Evolutionary conservation across 2,113 vertebrate genomes (phyloP).

Genomic region (Scophthalmus maximus): DNA sequence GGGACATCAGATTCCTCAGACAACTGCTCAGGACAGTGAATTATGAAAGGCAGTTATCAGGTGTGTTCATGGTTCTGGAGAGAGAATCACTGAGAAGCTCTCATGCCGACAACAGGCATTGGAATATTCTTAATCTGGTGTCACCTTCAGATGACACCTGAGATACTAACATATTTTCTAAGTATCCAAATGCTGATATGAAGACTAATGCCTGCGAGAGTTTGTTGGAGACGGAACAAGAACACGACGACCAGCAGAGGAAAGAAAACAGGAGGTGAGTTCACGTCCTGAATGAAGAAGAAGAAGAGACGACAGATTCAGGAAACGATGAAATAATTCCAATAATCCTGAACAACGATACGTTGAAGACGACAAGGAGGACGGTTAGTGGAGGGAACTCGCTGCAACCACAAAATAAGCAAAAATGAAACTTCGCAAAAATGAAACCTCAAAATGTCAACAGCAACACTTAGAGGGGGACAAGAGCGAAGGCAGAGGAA

Average conservation of each 20-base stretch:
- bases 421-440: constrained; percentile 40
- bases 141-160: neutral
- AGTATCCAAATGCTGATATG: neutral
- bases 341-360: constrained; percentile 2
- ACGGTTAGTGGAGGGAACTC: constrained; percentile 19
- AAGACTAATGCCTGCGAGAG: neutral
- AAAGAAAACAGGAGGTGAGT: neutral
- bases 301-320: neutral
- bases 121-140: constrained; percentile 9
- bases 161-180: neutral
- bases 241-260: too few species aligned
- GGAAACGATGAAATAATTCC: neutral
- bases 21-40: neutral
- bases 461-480: constrained; percentile 33
- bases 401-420: constrained; percentile 38
- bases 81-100: constrained; percentile 1
- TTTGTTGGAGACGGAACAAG: neutral
- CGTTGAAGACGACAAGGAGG: constrained; percentile 10
- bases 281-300: neutral
- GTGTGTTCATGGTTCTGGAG: neutral
- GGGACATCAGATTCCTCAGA: neutral
- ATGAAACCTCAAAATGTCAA: constrained; percentile 35
- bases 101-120: too few species aligned
- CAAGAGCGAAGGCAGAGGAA: constrained; percentile 40
- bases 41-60: neutral